phyloP scores from a whole-genome alignment of 2,797 vertebrate species.

The Enteromius viviparus region DNA sequence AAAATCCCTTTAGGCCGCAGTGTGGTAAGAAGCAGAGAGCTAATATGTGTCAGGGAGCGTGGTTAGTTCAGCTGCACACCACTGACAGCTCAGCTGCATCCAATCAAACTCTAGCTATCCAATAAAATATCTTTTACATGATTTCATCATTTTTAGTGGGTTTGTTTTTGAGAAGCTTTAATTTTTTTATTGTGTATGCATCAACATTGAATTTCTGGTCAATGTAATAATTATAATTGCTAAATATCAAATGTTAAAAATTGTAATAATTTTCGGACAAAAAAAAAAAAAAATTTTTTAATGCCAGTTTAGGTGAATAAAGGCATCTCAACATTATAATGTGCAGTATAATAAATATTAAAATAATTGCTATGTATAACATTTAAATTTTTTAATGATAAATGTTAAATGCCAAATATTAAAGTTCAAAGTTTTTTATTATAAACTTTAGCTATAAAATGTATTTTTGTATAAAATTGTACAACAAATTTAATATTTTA shows the following conservation, averaged over 20 bases:
- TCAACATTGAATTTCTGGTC: neutral
- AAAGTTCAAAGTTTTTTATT: neutral
- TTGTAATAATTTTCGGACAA: neutral
- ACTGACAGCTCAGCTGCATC: conserved; percentile 46
- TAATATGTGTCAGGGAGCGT: conserved; percentile 27
- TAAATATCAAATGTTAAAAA: neutral
- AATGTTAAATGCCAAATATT: neutral
- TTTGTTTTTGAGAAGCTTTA: neutral
- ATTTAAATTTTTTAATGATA: neutral
- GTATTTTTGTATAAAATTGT: neutral
- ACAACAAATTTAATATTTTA: neutral
- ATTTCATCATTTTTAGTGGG: neutral
- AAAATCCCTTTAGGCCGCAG: conserved; percentile 25
- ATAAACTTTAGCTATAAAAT: neutral
- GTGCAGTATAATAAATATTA: neutral
- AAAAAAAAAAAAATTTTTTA: neutral
- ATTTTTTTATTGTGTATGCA: neutral
- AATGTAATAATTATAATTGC: neutral
- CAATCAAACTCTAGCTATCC: conserved; percentile 4
- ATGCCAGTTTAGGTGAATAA: neutral
- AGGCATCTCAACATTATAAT: neutral
- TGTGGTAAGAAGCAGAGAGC: conserved; percentile 19
- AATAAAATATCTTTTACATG: conserved; percentile 1
- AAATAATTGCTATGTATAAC: neutral
- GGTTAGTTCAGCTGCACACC: conserved; percentile 24